Percentiles rank a stretch among this genome's conserved stretches.
Conservation (phyloP, 2,113 vertebrate genomes). For the Saccopteryx bilineata region DNA sequence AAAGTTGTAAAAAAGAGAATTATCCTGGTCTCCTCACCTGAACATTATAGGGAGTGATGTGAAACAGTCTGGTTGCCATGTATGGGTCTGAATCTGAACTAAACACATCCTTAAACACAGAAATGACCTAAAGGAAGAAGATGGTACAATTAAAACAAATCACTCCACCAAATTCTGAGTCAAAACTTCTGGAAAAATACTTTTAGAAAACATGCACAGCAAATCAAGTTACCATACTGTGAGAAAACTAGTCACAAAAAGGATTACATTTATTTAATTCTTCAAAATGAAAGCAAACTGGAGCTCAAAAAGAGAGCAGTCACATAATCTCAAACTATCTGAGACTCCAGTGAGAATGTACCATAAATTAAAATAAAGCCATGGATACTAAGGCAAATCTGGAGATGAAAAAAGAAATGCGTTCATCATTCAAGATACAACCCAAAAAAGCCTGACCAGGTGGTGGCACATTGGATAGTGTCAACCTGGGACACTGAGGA, state of each 20-base stretch:
- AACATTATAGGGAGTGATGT: slow-evolving; percentile 94
- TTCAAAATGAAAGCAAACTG: slow-evolving; percentile 45
- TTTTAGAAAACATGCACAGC: slow-evolving; percentile 18
- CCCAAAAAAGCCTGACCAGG: background rate
- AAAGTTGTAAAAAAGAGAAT: background rate
- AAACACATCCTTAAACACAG: slow-evolving; percentile 93
- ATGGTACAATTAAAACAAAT: slow-evolving; percentile 24
- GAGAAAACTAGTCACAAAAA: background rate
- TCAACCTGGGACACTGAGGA: too few relatives aligned
- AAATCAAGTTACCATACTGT: background rate
- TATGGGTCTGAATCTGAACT: slow-evolving; percentile 91
- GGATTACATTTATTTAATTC: slow-evolving; percentile 29
- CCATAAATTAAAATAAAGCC: slow-evolving; percentile 50
- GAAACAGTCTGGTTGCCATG: slow-evolving; percentile 92
- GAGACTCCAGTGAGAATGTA: background rate
- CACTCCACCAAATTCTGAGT: background rate
- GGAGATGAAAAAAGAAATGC: background rate
- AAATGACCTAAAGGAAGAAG: slow-evolving; percentile 89
- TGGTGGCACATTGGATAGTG: too few relatives aligned
- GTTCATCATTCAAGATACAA: background rate
- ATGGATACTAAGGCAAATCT: background rate
- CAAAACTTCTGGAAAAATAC: background rate
- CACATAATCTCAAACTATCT: slow-evolving; percentile 41
- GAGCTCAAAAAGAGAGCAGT: background rate
- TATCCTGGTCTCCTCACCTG: slow-evolving; percentile 90